A percentile compares a stretch with the other conserved stretches of the same genome.
phyloP scores from a whole-genome alignment of 2,113 vertebrate genomes.

The Xenopus borealis region DNA sequence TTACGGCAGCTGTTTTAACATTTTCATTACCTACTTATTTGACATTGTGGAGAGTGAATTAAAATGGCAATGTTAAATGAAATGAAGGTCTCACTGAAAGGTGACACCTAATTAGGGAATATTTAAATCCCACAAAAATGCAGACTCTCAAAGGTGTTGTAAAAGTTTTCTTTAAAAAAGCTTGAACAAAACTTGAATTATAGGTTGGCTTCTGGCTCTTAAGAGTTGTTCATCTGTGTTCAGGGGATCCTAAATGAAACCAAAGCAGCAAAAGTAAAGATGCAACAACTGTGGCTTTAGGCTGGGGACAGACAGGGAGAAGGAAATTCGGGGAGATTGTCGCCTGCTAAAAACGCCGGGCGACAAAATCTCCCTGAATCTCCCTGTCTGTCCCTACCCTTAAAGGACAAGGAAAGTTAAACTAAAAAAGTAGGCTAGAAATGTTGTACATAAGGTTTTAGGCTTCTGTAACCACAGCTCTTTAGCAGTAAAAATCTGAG shows the following conservation, averaged over 20 bases:
- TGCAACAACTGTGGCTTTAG: background rate
- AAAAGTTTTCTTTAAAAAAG: constrained; percentile 56
- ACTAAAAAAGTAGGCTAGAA: too few species aligned
- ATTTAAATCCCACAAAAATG: constrained; percentile 65
- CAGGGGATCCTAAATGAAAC: constrained; percentile 43
- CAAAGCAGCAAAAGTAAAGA: constrained; percentile 14
- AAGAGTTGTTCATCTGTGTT: constrained; percentile 36
- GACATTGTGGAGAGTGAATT: constrained; percentile 58
- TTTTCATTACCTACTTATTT: constrained; percentile 66
- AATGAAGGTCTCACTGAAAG: constrained; percentile 60
- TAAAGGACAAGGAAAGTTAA: too few species aligned
- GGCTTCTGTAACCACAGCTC: too few species aligned
- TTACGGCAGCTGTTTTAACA: constrained; percentile 58
- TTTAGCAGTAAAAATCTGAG: too few species aligned
- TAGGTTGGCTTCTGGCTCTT: constrained; percentile 44
- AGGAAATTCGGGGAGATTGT: too few species aligned
- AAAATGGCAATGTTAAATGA: constrained; percentile 60
- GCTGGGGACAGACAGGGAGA: too few species aligned
- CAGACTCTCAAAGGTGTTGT: constrained; percentile 52
- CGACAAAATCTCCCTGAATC: too few species aligned
- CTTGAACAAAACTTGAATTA: constrained; percentile 50
- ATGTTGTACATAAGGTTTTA: too few species aligned
- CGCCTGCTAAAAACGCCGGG: too few species aligned
- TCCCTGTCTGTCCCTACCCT: too few species aligned
- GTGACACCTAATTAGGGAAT: constrained; percentile 66